phyloP scores from a whole-genome alignment of 2,797 vertebrate genomes.

The Microcaecilia unicolor region DNA sequence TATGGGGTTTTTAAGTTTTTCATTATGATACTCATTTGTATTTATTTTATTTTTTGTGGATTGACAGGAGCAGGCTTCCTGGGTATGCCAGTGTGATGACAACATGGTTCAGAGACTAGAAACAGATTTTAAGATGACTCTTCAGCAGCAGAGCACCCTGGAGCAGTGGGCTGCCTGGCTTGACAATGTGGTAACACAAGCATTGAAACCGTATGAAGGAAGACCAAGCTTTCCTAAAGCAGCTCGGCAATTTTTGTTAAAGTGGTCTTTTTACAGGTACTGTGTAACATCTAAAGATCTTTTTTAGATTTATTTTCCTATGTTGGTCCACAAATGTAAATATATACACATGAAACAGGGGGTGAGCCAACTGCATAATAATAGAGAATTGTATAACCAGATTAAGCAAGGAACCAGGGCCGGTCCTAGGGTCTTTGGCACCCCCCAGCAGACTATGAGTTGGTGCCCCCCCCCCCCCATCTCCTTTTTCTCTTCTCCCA shows the following conservation, averaged over 20 bases:
- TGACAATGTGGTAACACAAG: slow-evolving; percentile 70
- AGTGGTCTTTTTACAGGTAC: slow-evolving; percentile 76
- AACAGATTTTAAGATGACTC: slow-evolving; percentile 73
- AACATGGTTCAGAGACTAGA: slow-evolving; percentile 71
- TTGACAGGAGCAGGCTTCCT: slow-evolving; percentile 70
- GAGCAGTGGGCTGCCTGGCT: slow-evolving; percentile 74
- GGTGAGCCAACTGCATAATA: too few relatives aligned
- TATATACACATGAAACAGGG: too few relatives aligned
- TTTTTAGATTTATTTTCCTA: too few relatives aligned
- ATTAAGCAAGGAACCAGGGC: too few relatives aligned
- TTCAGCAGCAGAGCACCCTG: slow-evolving; percentile 72
- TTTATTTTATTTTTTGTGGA: slow-evolving; percentile 13
- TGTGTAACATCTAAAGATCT: too few relatives aligned
- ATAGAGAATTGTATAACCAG: too few relatives aligned
- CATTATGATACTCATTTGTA: neutral
- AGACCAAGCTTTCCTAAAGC: slow-evolving; percentile 70
- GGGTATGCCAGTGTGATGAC: slow-evolving; percentile 75
- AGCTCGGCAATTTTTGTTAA: slow-evolving; percentile 66
- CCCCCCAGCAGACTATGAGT: too few relatives aligned
- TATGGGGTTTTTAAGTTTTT: too few relatives aligned
- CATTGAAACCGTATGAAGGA: slow-evolving; percentile 65
- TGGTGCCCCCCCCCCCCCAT: too few relatives aligned
- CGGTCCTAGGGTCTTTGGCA: too few relatives aligned
- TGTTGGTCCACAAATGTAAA: too few relatives aligned
- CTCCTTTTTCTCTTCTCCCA: too few relatives aligned